These are phyloP conservation scores for Hemiprocne comata DNA, from an alignment of 2,113 vertebrate species.

Conservation along the genomic window DNA sequence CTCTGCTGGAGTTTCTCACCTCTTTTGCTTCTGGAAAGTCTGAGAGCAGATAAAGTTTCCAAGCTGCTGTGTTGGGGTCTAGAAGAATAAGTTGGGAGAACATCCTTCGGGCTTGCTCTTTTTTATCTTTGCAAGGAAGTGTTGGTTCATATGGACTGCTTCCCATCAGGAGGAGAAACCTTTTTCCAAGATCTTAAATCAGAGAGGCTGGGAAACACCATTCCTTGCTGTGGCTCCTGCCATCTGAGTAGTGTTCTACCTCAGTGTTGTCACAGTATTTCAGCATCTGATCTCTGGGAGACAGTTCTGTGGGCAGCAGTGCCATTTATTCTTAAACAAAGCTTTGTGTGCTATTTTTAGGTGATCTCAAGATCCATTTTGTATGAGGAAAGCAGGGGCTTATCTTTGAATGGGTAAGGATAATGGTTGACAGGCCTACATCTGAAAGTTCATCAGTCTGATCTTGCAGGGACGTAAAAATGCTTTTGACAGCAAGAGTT, in stretches of 20 bases:
- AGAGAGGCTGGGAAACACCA: not conserved
- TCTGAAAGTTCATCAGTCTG: not conserved
- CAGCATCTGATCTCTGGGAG: not conserved
- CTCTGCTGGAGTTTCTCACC: not conserved
- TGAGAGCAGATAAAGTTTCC: not conserved
- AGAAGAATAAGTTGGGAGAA: not conserved
- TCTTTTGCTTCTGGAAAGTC: not conserved
- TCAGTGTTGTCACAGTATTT: not conserved
- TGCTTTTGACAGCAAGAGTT: not conserved
- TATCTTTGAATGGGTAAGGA: not conserved
- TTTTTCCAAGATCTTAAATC: not conserved
- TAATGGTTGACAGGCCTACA: not conserved
- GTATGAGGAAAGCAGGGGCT: not conserved
- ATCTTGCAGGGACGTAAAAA: not conserved
- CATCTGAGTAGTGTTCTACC: not conserved
- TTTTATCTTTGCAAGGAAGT: not conserved
- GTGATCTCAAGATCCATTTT: not conserved
- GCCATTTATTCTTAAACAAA: not conserved
- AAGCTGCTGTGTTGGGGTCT: not conserved
- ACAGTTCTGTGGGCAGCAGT: not conserved
- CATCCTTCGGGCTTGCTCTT: not conserved
- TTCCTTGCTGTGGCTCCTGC: not conserved
- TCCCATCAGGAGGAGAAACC: not conserved
- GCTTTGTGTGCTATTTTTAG: not conserved
- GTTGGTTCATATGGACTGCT: not conserved